Evolutionary conservation across 1,140 invertebrate species (phyloP), one percentile per base, ranked within the genome.

Genomic region (Aphis craccivora): DNA sequence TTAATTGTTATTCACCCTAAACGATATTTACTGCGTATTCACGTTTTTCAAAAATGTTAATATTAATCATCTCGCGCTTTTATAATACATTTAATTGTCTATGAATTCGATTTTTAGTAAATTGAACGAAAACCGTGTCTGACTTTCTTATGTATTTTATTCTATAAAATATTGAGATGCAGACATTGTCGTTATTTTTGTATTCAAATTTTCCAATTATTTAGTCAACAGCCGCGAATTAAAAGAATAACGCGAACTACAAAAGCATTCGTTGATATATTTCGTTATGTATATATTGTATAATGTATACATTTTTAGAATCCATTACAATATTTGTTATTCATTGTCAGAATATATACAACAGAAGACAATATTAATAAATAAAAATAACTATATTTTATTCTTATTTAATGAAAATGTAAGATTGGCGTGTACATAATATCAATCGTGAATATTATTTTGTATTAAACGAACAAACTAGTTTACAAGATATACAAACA

Each of bases 401-500:
- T 76, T n/a, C 30, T 14, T 76, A n/a, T 76, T 76, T 76, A 76
- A 76, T 35, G 60, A 76, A n/a, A 76, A 76, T 20, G 1, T 76
- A 76, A 76, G 30, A 76, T 76, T n/a, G 11, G 30, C 14, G n/a
- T n/a, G n/a, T 76, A 76, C 4, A 76, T 76, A 76, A 76, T 76
- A n/a, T n/a, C 14, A 76, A 35, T n/a, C 14, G 18, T 76, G 60
- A 35, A 76, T 76, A 76, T n/a, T 76, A n/a, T 76, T 67, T 76
- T n/a, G 18, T 76, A 76, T 76, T n/a, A n/a, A 76, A 76, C n/a
- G 60, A 76, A 76, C 11, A 76, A 76, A 76, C 30, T 76, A 18
- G 30, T 76, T n/a, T n/a, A 76, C n/a, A 76, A 76, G 60, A n/a
- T 76, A n/a, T 76, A n/a, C 60, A 76, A 76, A 76, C 30, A 76